These are phyloP conservation scores for Sapajus apella DNA, from an alignment of 2,113 vertebrate genomes.

Conservation along the genomic window DNA sequence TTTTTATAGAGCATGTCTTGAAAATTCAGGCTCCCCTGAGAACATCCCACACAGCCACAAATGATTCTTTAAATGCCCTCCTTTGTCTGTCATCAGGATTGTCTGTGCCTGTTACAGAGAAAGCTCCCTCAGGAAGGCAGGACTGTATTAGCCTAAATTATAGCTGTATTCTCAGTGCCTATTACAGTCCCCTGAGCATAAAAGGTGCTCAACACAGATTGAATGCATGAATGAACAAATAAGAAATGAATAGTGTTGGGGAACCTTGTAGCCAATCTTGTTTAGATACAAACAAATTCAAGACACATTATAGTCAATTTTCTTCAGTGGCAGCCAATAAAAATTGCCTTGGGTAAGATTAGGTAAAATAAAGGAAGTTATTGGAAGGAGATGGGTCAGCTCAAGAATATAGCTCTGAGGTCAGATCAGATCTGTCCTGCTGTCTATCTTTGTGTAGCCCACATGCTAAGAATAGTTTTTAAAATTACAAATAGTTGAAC, in stretches of 20 bases:
- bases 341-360: not conserved
- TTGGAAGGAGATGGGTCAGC: not conserved
- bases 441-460: not conserved
- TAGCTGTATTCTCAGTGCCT: not conserved
- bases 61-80: not conserved
- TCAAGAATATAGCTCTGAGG: not conserved
- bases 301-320: not conserved
- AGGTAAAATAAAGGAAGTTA: not conserved
- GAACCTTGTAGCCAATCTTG: not conserved
- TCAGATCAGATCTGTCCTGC: not conserved
- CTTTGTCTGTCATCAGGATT: not conserved
- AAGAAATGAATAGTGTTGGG: not conserved
- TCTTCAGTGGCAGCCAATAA: not conserved
- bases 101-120: not conserved
- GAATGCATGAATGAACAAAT: constrained; percentile 8
- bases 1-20: not conserved
- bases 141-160: not conserved
- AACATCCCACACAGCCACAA: not conserved
- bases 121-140: not conserved
- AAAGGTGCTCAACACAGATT: not conserved
- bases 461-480: not conserved
- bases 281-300: not conserved
- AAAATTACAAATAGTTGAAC: not conserved
- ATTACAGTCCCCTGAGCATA: not conserved
- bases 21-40: not conserved